Conservation (phyloP, 2,888 invertebrate genomes). For the Dynastes grantii region DNA sequence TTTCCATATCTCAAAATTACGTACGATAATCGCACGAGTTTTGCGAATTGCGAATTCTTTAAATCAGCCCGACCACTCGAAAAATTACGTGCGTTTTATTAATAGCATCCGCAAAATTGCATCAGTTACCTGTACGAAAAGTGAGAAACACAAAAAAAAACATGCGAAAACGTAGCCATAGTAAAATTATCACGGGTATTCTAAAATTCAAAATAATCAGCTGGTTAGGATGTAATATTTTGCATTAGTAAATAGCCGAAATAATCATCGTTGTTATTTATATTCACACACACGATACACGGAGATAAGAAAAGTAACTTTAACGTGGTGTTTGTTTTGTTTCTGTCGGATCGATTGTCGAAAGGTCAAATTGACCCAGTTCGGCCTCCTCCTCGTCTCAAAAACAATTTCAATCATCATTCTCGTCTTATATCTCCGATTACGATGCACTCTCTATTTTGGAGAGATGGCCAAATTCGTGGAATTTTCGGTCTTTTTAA, state of each 20-base stretch:
- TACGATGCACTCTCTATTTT: background rate
- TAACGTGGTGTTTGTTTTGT: slow-evolving; percentile 35
- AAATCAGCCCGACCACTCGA: background rate
- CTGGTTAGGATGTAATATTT: slow-evolving; percentile 4
- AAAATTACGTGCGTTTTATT: slow-evolving; percentile 6
- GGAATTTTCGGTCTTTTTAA: background rate
- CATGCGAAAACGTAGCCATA: too few relatives aligned
- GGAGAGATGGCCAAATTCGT: background rate
- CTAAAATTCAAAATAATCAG: slow-evolving; percentile 3
- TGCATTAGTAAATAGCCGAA: slow-evolving; percentile 10
- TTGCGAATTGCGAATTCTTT: background rate
- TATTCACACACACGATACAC: background rate
- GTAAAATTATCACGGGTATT: background rate
- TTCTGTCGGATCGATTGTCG: slow-evolving; percentile 30
- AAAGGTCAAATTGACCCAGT: slow-evolving; percentile 37
- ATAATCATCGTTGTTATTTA: background rate
- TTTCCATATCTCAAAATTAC: background rate
- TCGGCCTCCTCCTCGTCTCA: background rate
- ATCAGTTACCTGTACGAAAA: background rate
- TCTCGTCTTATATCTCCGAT: background rate
- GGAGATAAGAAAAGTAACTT: slow-evolving; percentile 6
- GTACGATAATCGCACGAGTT: background rate
- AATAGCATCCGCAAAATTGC: background rate
- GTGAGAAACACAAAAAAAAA: background rate
- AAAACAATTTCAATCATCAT: slow-evolving; percentile 1